Evolutionary conservation across 2,797 vertebrate species (phyloP).

Genomic region (Coluber constrictor): DNA sequence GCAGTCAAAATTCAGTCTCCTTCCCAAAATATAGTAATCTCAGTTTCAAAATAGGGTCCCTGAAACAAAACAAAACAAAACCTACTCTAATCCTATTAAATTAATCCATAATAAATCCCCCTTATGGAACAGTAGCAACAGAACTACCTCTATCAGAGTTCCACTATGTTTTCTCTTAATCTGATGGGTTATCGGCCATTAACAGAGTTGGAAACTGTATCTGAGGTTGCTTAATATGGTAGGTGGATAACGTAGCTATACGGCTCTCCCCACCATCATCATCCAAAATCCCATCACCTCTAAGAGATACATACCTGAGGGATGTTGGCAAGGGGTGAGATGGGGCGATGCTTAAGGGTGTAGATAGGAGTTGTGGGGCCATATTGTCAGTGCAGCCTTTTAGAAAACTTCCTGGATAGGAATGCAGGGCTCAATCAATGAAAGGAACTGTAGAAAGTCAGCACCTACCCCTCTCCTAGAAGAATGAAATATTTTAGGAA

Average conservation of each 20-base stretch:
- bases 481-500: too few relatives aligned
- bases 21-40: background rate
- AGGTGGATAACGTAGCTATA: background rate
- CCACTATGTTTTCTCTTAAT: background rate
- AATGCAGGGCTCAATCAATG: background rate
- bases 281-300: background rate
- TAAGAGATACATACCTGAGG: background rate
- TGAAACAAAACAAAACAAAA: background rate
- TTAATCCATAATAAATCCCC: background rate
- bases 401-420: background rate
- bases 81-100: background rate
- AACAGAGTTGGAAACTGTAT: background rate
- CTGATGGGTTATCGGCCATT: background rate
- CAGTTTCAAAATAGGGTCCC: background rate
- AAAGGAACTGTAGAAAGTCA: background rate
- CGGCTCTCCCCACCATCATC: background rate
- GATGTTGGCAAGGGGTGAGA: background rate
- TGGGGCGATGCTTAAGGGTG: background rate
- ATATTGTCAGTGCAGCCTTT: background rate
- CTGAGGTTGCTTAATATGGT: background rate
- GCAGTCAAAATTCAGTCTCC: conserved; percentile 39
- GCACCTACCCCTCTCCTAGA: too few relatives aligned
- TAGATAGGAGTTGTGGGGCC: background rate
- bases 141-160: background rate
- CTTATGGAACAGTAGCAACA: background rate